phyloP scores from a whole-genome alignment of 2,888 invertebrate species.

The Crocallis elinguaria region DNA sequence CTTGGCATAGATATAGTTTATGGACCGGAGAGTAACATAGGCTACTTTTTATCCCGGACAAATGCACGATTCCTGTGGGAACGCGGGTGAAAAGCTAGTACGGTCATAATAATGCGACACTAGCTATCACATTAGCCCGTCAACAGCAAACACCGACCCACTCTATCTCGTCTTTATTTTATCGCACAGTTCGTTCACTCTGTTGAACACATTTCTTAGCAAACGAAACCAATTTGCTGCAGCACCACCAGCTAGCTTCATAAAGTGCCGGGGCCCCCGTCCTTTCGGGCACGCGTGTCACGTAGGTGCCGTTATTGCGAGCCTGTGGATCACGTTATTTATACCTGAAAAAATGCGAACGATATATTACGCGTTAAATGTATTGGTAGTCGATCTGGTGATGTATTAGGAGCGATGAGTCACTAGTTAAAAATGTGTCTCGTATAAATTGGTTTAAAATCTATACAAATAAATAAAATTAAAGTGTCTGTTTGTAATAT shows the following conservation, averaged over 20 bases:
- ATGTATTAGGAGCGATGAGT: background rate
- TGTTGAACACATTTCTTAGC: slow-evolving; percentile 41
- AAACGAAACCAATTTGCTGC: slow-evolving; percentile 52
- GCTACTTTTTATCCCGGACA: no score
- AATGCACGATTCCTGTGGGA: no score
- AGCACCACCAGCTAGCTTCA: slow-evolving; percentile 39
- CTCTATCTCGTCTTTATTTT: background rate
- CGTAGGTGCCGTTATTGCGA: slow-evolving; percentile 43
- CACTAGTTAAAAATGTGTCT: background rate
- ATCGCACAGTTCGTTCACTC: slow-evolving; percentile 13
- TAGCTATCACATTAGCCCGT: no score
- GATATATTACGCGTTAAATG: slow-evolving; percentile 11
- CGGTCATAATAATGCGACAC: no score
- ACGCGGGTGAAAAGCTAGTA: no score
- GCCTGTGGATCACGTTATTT: slow-evolving; percentile 16
- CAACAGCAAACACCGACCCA: no score
- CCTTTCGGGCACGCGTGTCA: slow-evolving; percentile 39
- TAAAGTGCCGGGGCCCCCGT: slow-evolving; percentile 41
- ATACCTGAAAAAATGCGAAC: slow-evolving; percentile 8
- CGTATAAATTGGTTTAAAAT: background rate
- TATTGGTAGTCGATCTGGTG: background rate
- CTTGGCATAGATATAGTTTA: no score
- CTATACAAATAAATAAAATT: no score
- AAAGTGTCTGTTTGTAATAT: no score
- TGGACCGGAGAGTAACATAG: no score